Base-by-base conservation (phyloP, 2,113 vertebrate genomes). In the Edolisoma coerulescens region DNA sequence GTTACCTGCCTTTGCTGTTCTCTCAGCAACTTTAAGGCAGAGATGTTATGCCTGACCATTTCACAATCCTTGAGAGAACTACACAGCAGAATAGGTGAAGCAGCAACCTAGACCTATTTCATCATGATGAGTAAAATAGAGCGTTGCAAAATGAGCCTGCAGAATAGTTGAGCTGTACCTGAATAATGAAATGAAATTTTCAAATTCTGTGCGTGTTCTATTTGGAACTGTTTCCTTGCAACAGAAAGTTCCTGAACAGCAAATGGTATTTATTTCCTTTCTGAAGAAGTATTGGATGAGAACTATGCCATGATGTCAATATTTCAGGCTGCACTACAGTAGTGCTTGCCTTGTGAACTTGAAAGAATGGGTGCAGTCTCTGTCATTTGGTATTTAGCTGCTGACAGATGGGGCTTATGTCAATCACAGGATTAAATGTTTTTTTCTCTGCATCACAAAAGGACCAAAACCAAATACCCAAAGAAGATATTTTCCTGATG, bases 171-270 rank as follows among this genome's bases (percentile, higher is more conserved):
- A 90, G 26, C 35, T 22, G 13, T 60, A 6, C 49, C 44, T 10
- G 24, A 87, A 21, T 41, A 54, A 50, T 2, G 19, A 52, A 82
- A 78, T 15, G 1, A 56, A 70, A 26, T 41, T 16, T 63, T 10
- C 11, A 56, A 2, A 26, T 65, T 56, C 30, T 32, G 1, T 28
- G 23, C 0, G 4, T 79, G 30, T 33, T 71, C 6, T 67, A 1
- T 82, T 57, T 47, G 45, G 50, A 85, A 65, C 10, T 10, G n/a
- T 39, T 91, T 30, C 21, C 32, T 70, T 42, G 4, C 23, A 61
- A 71, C 32, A 75, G 52, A 28, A 79, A 18, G n/a, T 65, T 82
- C 54, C 56, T 79, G 47, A 83, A 35, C 4, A 70, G 37, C 37
- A 85, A 84, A 41, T 73, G 27, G 7, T 39, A 9, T 76, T 67